A percentile compares a stretch with the other conserved stretches of the same genome.
phyloP scores from a whole-genome alignment of 1,140 invertebrate species.

The Drosophila malerkotliana region DNA sequence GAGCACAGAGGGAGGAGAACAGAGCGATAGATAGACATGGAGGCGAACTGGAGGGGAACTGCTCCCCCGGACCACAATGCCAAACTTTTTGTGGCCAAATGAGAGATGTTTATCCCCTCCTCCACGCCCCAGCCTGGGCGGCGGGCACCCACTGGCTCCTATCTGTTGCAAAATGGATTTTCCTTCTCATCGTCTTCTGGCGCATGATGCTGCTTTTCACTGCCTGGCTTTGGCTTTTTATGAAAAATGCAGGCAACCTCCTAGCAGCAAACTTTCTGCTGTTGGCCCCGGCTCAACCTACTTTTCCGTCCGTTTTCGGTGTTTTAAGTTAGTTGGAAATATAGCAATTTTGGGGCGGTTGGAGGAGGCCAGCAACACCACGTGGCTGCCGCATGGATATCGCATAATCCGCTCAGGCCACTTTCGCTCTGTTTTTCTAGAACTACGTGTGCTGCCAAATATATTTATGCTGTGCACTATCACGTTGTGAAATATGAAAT shows the following conservation, averaged over 20 bases:
- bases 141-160: background rate
- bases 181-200: conserved; percentile 23
- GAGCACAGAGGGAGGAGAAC: background rate
- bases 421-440: background rate
- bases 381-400: conserved; percentile 21
- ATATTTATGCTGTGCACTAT: conserved; percentile 17
- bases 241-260: conserved; percentile 23
- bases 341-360: conserved; percentile 13
- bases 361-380: background rate
- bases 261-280: conserved; percentile 25
- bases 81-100: conserved; percentile 48
- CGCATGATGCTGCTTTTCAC: conserved; percentile 6
- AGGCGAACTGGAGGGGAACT: background rate
- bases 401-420: conserved; percentile 17
- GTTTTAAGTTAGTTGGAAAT: conserved; percentile 20
- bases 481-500: conserved; percentile 27
- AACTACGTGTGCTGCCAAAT: conserved; percentile 4
- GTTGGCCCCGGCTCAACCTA: background rate
- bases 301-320: conserved; percentile 22
- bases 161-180: conserved; percentile 43
- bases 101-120: conserved; percentile 20
- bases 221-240: conserved; percentile 3
- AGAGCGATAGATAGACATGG: background rate
- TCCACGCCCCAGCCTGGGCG: background rate
- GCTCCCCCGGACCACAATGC: conserved; percentile 22